These are phyloP conservation scores for Limenitis arthemis DNA, from an alignment of 2,888 invertebrate species.

Conservation along the genomic window DNA sequence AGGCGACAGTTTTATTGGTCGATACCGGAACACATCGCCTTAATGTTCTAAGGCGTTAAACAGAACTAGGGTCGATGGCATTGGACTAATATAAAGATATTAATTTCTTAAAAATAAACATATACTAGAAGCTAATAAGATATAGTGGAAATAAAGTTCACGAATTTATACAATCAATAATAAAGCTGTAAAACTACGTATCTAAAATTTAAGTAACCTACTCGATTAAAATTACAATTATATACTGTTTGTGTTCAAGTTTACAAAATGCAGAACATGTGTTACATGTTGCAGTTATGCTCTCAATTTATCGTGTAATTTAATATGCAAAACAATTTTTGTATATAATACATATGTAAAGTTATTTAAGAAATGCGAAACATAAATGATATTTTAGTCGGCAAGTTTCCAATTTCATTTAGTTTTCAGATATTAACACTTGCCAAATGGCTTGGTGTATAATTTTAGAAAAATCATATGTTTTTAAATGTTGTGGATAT, in stretches of 20 bases:
- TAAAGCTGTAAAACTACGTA: too few relatives aligned
- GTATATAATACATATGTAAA: neutral
- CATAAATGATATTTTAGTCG: conserved; percentile 4
- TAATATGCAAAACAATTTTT: neutral
- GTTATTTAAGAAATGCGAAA: conserved; percentile 1
- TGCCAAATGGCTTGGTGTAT: conserved; percentile 16
- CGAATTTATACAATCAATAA: too few relatives aligned
- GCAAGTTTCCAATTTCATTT: conserved; percentile 16
- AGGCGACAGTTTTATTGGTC: conserved; percentile 51
- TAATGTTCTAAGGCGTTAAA: conserved; percentile 29
- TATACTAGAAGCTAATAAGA: too few relatives aligned
- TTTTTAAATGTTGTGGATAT: too few relatives aligned
- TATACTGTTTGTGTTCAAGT: neutral
- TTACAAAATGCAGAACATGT: neutral
- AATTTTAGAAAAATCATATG: neutral
- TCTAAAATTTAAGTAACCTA: too few relatives aligned
- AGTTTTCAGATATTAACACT: conserved; percentile 15
- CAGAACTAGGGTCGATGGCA: conserved; percentile 14
- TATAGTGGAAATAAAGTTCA: too few relatives aligned
- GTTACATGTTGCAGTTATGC: neutral
- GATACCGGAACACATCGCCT: conserved; percentile 42
- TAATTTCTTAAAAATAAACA: too few relatives aligned
- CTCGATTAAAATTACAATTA: too few relatives aligned
- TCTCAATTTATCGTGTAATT: neutral
- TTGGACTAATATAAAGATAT: neutral